Evolutionary conservation across 2,888 invertebrate species (phyloP).

Genomic region (Yponomeuta evonymella): DNA sequence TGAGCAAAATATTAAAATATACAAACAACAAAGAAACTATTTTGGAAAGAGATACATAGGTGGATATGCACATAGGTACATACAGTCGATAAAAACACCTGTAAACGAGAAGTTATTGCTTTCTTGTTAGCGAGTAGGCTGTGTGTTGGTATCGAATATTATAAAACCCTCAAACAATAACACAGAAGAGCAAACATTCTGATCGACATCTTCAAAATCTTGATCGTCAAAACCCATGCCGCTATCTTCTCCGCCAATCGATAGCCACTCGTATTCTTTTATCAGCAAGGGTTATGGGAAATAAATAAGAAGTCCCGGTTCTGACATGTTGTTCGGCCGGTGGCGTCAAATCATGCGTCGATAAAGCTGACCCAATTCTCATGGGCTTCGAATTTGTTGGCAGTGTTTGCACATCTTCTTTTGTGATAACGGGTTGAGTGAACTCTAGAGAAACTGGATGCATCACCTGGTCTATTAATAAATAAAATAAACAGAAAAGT

Average conservation of each 20-base stretch:
- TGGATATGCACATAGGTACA: no score
- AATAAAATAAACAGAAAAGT: no score
- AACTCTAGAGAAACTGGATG: neutral
- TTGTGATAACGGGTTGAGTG: neutral
- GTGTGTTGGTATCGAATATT: no score
- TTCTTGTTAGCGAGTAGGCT: no score
- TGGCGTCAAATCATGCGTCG: constrained; percentile 35
- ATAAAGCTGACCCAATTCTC: constrained; percentile 37
- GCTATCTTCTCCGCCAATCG: neutral
- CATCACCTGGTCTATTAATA: no score
- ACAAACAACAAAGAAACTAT: no score
- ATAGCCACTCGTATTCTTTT: neutral
- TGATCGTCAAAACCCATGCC: neutral
- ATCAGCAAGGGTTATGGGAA: neutral
- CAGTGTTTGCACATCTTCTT: constrained; percentile 17
- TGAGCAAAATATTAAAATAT: no score
- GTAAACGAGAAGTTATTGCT: no score
- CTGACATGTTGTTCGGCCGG: neutral
- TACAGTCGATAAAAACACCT: no score
- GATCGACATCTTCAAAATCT: neutral
- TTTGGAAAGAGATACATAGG: no score
- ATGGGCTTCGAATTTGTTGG: constrained; percentile 27
- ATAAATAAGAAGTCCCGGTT: neutral
- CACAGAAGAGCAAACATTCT: neutral
- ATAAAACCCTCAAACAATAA: neutral